These are phyloP conservation scores for Xiphophorus birchmanni DNA, from an alignment of 2,797 vertebrate genomes.

Conservation along the genomic window DNA sequence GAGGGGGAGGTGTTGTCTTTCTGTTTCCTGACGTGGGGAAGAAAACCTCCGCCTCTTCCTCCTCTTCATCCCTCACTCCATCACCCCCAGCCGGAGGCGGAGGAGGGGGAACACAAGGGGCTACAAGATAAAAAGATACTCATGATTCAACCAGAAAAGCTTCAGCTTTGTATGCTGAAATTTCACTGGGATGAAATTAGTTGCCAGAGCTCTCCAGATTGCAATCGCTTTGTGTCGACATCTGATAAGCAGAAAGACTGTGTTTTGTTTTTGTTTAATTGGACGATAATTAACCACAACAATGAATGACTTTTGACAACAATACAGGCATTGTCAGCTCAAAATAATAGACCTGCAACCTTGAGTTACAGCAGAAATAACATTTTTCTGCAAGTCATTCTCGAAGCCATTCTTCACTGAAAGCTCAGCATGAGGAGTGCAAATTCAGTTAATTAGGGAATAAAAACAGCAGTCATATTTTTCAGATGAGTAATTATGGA, in stretches of 20 bases:
- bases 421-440: not conserved
- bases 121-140: constrained; percentile 33
- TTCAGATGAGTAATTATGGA: not conserved
- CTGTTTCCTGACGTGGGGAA: constrained; percentile 60
- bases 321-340: not conserved
- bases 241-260: not conserved
- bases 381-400: not conserved
- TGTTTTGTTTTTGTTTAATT: not conserved
- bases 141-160: not conserved
- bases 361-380: not conserved
- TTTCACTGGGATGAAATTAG: not conserved
- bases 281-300: not conserved
- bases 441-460: constrained; percentile 1
- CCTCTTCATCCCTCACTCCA: constrained; percentile 51
- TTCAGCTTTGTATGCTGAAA: not conserved
- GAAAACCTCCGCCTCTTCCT: constrained; percentile 66
- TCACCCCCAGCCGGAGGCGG: constrained; percentile 63
- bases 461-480: not conserved
- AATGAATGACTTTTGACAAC: not conserved
- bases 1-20: constrained; percentile 74
- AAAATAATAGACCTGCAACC: not conserved
- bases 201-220: not conserved
- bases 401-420: not conserved
- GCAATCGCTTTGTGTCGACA: not conserved
- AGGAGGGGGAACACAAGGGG: constrained; percentile 66